Base-by-base conservation (phyloP, 2,797 vertebrate species). In the Brachyrhaphis roseni region DNA sequence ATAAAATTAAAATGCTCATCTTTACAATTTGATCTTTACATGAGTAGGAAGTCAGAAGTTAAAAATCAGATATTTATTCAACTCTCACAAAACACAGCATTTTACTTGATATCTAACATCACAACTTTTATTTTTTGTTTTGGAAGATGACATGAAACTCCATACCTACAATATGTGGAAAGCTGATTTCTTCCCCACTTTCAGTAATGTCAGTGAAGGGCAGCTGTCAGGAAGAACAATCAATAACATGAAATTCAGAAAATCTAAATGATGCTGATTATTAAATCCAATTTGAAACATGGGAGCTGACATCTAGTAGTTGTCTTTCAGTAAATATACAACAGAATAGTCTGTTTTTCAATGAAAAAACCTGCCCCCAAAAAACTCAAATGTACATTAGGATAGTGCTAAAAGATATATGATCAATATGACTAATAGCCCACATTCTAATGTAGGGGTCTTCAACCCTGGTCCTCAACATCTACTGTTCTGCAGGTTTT, bases 161-260 rank as follows among this genome's bases (percentile, higher is more conserved):
- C 90, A 2, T 93, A 94, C 94, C 94, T 55, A 95, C 83, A 8
- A 95, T 71, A 72, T 94, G 91, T 0, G 96, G 94, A 49, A 90
- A 84, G 0, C 88, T 76, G 64, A 94, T 72, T 76, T 94, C 87
- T 15, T 87, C 91, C 26, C 93, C 91, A 1, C 82, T 91, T 26
- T 95, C 93, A 10, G 86, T 88, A 0, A 95, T 68, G 62, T 95
- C 95, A 70, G 94, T 91, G 8, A 64, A 90, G 4, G 97, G 93
- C 88, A 94, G 90, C 97, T 97, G 28, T 43, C 46, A 13, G 31
- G 36, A 49, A 74, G 49, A 66, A 6, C n/a, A 83, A 53, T 18
- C 4, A 68, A n/a, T 26, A 41, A 77, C 62, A 64, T 62, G 5
- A 5, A 26, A 53, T 26, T 10, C 15, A 47, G 16, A 47, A 18